Evolutionary conservation across 2,888 invertebrate genomes (phyloP).

Genomic region (Cheilosia pagana): DNA sequence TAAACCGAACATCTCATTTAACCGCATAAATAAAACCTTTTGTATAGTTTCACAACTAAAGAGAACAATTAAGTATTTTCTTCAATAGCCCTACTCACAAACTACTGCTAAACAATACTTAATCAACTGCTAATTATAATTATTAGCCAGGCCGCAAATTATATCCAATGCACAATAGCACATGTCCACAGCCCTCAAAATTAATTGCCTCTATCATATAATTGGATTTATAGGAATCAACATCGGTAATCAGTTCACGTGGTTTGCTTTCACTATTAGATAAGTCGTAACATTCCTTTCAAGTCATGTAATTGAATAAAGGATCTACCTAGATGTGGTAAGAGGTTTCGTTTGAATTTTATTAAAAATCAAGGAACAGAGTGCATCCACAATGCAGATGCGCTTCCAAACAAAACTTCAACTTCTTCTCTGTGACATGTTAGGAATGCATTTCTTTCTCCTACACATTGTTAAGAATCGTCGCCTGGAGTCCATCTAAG

Average conservation of each 20-base stretch:
- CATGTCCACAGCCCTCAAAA: conserved; percentile 11
- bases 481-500: no score
- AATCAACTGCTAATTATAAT: conserved; percentile 60
- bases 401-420: no score
- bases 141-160: conserved; percentile 51
- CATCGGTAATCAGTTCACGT: background rate
- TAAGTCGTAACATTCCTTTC: conserved; percentile 14
- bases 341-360: background rate
- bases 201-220: conserved; percentile 25
- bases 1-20: no score
- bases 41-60: conserved; percentile 12
- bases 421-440: no score
- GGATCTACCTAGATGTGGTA: background rate
- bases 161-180: conserved; percentile 36
- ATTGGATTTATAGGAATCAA: conserved; percentile 24
- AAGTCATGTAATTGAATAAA: conserved; percentile 6
- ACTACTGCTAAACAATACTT: conserved; percentile 41
- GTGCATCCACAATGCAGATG: background rate
- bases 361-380: background rate
- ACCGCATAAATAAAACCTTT: no score
- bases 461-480: no score
- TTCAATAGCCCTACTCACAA: conserved; percentile 45
- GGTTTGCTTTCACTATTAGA: background rate
- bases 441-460: no score
- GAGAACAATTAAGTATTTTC: conserved; percentile 38